A percentile compares a stretch with the other conserved stretches of the same genome.
Evolutionary conservation across 1,140 invertebrate genomes (phyloP).

Genomic region (Diprion similis): DNA sequence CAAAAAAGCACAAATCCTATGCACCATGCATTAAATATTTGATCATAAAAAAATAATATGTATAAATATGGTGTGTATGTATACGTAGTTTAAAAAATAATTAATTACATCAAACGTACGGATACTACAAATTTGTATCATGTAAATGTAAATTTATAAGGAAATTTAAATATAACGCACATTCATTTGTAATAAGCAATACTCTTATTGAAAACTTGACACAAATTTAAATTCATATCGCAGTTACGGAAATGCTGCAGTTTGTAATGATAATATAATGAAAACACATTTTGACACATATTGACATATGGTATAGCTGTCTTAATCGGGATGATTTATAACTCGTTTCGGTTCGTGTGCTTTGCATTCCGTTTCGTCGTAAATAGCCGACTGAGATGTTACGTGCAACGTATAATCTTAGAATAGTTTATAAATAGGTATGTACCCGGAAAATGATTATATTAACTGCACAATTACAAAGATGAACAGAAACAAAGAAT

Average conservation of each 20-base stretch:
- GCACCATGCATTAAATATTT: no score
- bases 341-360: background rate
- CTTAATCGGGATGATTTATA: background rate
- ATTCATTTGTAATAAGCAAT: no score
- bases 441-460: background rate
- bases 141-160: no score
- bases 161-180: no score
- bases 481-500: constrained; percentile 2
- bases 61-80: no score
- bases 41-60: no score
- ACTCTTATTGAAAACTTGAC: no score
- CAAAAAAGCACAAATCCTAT: no score
- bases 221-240: no score
- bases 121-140: no score
- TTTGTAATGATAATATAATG: background rate
- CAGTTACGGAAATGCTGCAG: background rate
- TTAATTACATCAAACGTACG: no score
- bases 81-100: no score
- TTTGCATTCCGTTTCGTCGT: background rate
- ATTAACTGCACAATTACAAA: constrained; percentile 4
- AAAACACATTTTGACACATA: background rate
- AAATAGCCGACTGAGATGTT: background rate
- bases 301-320: background rate
- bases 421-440: background rate
- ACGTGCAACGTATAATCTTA: background rate